Base-by-base conservation (phyloP, 2,797 vertebrate genomes). In the Salarias fasciatus region DNA sequence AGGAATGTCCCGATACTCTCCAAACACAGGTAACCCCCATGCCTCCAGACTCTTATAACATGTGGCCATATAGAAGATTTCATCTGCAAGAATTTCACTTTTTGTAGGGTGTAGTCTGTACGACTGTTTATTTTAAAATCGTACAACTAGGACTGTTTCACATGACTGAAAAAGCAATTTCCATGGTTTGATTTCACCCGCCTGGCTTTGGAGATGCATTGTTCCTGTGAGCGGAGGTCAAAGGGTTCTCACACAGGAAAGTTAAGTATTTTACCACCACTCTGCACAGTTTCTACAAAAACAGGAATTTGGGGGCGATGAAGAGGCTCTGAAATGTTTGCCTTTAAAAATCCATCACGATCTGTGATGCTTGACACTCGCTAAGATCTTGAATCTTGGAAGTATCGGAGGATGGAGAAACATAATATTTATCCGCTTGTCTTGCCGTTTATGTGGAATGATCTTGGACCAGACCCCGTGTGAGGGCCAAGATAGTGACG, bases 351-450 rank as follows among this genome's bases (percentile, higher is more conserved):
- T 45, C 57, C 28, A 53, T 69, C 11, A 41, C 18, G 75, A 33
- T 53, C 12, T 24, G 18, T 3, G 3, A 35, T 6, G 33, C 40
- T 47, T 54, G 45, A 53, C 37, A 29, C 60, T 43, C 52, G 47
- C 40, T n/a, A 47, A 65, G 36, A 14, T 50, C 54, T 50, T 58
- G n/a, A 37, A 29, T 54, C 47, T 40, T 49, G 12, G 45, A 71
- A 47, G 42, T 37, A 52, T 69, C 46, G 46, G 9, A 43, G 36
- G 33, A 72, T 38, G 53, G 12, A 60, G 54, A 53, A 37, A 38
- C 44, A 73, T 52, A 68, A 59, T 75, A 78, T 84, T 84, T 72
- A 80, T 77, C 47, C 11, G 58, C 33, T 33, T 47, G 65, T 73
- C 72, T 36, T 58, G 2, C 63, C 83, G 56, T 80, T 72, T 77